Base-by-base conservation (phyloP, 92 coral and sea anemone genomes). In the Epizoanthus rinbou region DNA sequence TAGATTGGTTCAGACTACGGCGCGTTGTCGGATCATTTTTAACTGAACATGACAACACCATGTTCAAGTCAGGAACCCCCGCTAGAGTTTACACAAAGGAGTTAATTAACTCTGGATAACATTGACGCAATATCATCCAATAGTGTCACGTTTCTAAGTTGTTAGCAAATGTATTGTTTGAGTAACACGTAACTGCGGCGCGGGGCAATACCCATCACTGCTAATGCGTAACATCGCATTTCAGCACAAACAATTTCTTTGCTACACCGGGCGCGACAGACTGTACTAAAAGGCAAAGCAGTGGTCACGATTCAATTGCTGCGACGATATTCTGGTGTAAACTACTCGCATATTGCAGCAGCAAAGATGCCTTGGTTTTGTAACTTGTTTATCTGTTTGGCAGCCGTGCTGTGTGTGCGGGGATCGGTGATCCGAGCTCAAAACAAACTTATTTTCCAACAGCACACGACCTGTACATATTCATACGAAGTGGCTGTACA, bases 401-500 rank as follows among this genome's bases (percentile, higher is more conserved):
- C 59, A 3, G 9, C 35, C 4, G 22, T 78, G 82, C 4, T 62
- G 15, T 22, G 37, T 39, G 60, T 13, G 8, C 41, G 2, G 28
- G 23, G 41, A 1, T 62, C 41, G 14, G 82, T 57, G 31, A 25
- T 41, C 7, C 59, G 71, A 43, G 23, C 72, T 21, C 57, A 39
- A 52, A 62, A 43, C 57, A 43, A 59, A 59, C 70, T 78, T 3
- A 17, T 18, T 63, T 78, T 78, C 47, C 82, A 62, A 22, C 70
- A 62, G 35, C 71, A 78, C 18, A 78, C 58, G 19, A 78, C 88
- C 5, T 95, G 98, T 82, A 91, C 95, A 8, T 95, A 93, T 64
- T 85, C 90, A 1, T 95, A 95, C 73, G 95, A 89, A 54, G 92
- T 91, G 31, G 91, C 93, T 6, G 95, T 93, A 18, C 88, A 91